These are phyloP conservation scores for Acleris sparsana DNA, from an alignment of 2,888 invertebrate genomes.

Conservation along the genomic window DNA sequence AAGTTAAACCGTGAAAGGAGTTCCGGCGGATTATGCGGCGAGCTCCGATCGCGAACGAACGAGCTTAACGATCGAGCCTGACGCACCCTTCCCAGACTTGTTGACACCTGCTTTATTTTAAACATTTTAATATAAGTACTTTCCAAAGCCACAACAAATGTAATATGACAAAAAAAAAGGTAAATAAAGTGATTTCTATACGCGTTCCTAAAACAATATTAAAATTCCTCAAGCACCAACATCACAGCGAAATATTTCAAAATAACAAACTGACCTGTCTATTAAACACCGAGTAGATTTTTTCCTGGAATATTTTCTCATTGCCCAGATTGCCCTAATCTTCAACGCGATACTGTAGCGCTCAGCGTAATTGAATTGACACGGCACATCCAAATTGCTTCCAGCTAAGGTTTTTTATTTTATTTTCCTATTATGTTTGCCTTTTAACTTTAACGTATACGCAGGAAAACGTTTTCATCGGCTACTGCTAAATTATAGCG, in stretches of 20 bases:
- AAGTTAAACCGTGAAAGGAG: conserved; percentile 2
- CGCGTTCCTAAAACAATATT: not conserved
- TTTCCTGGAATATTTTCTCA: conserved; percentile 67
- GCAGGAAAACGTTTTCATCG: conserved; percentile 26
- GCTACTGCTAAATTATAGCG: conserved; percentile 22
- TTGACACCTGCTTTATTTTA: not conserved
- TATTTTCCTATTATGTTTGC: conserved; percentile 51
- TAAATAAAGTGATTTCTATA: no score
- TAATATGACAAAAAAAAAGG: no score
- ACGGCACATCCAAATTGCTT: conserved; percentile 61
- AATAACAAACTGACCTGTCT: conserved; percentile 57
- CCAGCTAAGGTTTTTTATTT: conserved; percentile 55
- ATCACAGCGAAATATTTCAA: conserved; percentile 10
- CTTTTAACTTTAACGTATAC: conserved; percentile 35
- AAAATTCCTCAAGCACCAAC: not conserved
- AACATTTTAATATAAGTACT: no score
- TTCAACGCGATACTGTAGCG: conserved; percentile 53
- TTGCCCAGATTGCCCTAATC: conserved; percentile 67
- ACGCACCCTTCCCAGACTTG: not conserved
- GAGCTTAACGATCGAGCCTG: conserved; percentile 15
- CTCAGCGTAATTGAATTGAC: conserved; percentile 61
- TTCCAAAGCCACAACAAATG: no score
- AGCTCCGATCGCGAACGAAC: conserved; percentile 6
- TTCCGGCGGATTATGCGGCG: conserved; percentile 12
- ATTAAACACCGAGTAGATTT: conserved; percentile 57